Evolutionary conservation across 2,888 invertebrate genomes (phyloP).

Genomic region (Cerastis rubricosa): DNA sequence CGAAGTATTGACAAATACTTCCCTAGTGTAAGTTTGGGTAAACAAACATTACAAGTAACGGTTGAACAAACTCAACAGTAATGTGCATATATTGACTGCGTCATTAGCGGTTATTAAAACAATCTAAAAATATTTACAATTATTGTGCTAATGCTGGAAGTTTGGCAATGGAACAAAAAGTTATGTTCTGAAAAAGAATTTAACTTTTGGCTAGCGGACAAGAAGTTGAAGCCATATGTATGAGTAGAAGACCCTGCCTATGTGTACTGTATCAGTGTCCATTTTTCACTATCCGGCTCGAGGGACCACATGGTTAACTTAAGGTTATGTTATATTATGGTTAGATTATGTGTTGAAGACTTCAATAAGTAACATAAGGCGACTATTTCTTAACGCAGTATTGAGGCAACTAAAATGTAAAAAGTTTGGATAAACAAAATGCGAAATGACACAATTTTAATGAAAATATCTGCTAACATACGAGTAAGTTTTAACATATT

Average conservation of each 20-base stretch:
- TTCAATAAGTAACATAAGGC: neutral
- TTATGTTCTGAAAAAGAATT: neutral
- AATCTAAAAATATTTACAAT: conserved; percentile 15
- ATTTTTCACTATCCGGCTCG: neutral
- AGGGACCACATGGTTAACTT: neutral
- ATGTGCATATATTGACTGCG: conserved; percentile 3
- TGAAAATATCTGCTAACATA: neutral
- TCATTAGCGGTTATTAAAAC: conserved; percentile 16
- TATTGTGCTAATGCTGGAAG: neutral
- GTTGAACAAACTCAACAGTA: conserved; percentile 18
- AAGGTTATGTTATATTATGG: too few relatives aligned
- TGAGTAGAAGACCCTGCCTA: neutral
- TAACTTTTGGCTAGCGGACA: neutral
- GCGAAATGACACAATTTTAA: neutral
- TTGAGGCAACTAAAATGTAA: neutral
- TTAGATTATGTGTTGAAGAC: neutral
- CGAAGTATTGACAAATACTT: conserved; percentile 3
- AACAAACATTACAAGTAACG: conserved; percentile 13
- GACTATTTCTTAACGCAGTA: neutral
- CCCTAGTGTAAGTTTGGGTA: conserved; percentile 12
- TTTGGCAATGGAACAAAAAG: conserved; percentile 15
- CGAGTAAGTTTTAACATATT: neutral
- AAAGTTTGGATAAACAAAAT: neutral
- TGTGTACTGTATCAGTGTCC: neutral
- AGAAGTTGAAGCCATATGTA: neutral